Conservation (phyloP, 2,888 invertebrate species). For the Eudasyphora cyanicolor region DNA sequence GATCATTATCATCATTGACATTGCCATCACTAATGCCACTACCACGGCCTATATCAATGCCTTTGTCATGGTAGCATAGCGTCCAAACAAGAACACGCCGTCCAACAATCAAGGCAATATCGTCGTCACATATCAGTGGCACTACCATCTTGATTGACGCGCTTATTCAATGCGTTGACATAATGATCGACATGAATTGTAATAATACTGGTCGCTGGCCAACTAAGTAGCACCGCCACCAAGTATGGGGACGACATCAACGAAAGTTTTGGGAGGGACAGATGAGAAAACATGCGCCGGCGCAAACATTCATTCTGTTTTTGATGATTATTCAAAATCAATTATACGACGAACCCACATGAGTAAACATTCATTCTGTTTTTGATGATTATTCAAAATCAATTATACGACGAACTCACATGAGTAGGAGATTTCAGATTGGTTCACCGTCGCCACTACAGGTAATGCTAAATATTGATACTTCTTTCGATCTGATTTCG, state of each 20-base stretch:
- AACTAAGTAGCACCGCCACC: slow-evolving; percentile 9
- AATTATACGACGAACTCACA: no score
- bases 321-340: slow-evolving; percentile 31
- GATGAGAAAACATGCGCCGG: slow-evolving; percentile 50
- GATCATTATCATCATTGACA: not conserved
- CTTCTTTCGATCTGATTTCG: no score
- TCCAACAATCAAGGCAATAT: slow-evolving; percentile 36
- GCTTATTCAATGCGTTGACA: slow-evolving; percentile 80
- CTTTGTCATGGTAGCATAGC: not conserved
- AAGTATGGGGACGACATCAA: not conserved
- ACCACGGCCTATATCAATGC: not conserved
- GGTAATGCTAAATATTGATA: no score
- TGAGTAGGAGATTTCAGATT: no score
- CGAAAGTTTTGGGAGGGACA: not conserved
- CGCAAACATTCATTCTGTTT: slow-evolving; percentile 45
- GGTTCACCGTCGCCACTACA: no score
- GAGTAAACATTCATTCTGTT: slow-evolving; percentile 46
- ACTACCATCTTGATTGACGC: slow-evolving; percentile 80
- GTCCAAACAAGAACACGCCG: not conserved
- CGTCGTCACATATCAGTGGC: slow-evolving; percentile 74
- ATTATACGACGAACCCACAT: no score
- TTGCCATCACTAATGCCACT: not conserved
- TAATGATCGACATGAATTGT: slow-evolving; percentile 78
- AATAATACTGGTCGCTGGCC: slow-evolving; percentile 44
- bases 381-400: slow-evolving; percentile 28